Percentiles rank a stretch among this genome's conserved stretches.
phyloP scores from a whole-genome alignment of 2,888 invertebrate genomes.

The Drosophila mimica region DNA sequence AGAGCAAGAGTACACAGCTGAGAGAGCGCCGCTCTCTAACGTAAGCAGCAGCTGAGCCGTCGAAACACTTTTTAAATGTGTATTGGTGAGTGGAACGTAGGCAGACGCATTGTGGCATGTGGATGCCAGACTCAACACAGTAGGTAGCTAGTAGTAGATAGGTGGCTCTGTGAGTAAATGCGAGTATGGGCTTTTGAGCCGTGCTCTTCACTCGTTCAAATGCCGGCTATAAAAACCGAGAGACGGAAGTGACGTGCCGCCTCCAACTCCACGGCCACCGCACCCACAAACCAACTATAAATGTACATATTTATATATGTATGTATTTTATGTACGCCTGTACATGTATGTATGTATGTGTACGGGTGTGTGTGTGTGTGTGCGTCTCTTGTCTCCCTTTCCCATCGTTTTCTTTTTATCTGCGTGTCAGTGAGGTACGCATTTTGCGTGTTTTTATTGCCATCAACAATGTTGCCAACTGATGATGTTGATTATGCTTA shows the following conservation, averaged over 20 bases:
- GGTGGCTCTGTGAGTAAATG: constrained; percentile 1
- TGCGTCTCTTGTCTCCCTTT: constrained; percentile 13
- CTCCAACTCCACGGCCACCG: constrained; percentile 48
- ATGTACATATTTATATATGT: constrained; percentile 8
- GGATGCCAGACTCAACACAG: constrained; percentile 56
- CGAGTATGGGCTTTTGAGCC: constrained; percentile 29
- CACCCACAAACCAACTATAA: constrained; percentile 53
- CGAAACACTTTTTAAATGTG: constrained; percentile 17
- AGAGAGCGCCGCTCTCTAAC: constrained; percentile 26
- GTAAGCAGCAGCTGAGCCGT: constrained; percentile 55
- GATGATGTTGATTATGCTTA: not conserved
- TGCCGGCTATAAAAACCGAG: constrained; percentile 61
- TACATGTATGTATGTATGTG: constrained; percentile 4
- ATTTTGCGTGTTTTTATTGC: constrained; percentile 33
- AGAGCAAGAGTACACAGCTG: constrained; percentile 31
- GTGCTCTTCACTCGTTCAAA: constrained; percentile 40
- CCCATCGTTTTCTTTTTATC: constrained; percentile 13
- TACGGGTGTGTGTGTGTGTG: not conserved
- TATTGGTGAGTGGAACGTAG: constrained; percentile 60
- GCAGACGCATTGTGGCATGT: constrained; percentile 62
- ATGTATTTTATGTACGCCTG: constrained; percentile 10
- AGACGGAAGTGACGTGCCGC: constrained; percentile 67
- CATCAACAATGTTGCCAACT: constrained; percentile 50
- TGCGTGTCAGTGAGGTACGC: constrained; percentile 28
- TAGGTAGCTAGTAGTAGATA: constrained; percentile 20